These are phyloP conservation scores for Agrypnia vestita DNA, from an alignment of 1,140 invertebrate species.

Conservation along the genomic window DNA sequence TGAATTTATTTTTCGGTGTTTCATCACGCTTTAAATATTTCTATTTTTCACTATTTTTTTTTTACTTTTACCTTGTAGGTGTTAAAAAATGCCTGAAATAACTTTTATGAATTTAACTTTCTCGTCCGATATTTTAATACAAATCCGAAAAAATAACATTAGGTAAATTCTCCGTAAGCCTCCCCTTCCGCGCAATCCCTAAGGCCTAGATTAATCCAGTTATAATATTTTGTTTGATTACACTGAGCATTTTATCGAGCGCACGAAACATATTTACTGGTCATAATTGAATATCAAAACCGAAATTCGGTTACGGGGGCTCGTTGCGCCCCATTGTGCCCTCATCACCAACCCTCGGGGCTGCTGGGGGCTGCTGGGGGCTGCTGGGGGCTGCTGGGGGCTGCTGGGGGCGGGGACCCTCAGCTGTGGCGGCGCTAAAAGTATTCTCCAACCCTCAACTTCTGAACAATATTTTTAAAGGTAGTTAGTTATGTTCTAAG, in stretches of 20 bases:
- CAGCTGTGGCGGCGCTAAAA: conserved; percentile 30
- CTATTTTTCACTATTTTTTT: too few relatives aligned
- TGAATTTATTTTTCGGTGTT: too few relatives aligned
- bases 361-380: conserved; percentile 6
- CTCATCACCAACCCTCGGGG: conserved; percentile 57
- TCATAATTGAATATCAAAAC: conserved; percentile 61
- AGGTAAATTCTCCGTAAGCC: not conserved
- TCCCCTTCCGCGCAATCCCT: conserved; percentile 23
- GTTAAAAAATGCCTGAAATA: too few relatives aligned
- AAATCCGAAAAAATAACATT: too few relatives aligned
- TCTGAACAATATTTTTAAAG: too few relatives aligned
- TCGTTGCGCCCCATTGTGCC: conserved; percentile 61
- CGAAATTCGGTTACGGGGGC: conserved; percentile 60
- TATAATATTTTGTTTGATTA: conserved; percentile 59
- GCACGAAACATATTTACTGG: conserved; percentile 59
- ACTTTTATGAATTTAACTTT: too few relatives aligned
- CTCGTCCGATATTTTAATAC: too few relatives aligned
- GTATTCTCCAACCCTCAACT: not conserved
- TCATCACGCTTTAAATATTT: too few relatives aligned
- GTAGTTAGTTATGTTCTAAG: too few relatives aligned
- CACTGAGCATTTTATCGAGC: conserved; percentile 56
- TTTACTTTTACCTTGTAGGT: too few relatives aligned
- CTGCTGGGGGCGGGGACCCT: conserved; percentile 14
- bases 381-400: too few relatives aligned
- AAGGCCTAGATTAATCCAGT: conserved; percentile 50